Evolutionary conservation across 2,797 vertebrate species (phyloP).

Genomic region (Dicrostonyx torquatus): DNA sequence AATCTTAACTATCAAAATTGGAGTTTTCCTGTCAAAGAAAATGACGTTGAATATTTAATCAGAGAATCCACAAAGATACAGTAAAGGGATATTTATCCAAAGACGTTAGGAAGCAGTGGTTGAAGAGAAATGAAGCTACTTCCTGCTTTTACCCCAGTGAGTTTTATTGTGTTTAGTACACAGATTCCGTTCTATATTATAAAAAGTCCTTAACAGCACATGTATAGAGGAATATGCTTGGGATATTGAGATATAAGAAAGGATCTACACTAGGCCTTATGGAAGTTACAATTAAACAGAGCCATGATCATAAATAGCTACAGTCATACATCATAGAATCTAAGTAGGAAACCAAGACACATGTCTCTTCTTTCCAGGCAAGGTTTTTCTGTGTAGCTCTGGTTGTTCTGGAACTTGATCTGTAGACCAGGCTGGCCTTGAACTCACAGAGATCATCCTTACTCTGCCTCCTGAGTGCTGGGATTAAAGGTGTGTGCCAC

Average conservation of each 20-base stretch:
- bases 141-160: constrained; percentile 3
- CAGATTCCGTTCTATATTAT: not conserved
- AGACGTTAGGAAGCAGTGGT: not conserved
- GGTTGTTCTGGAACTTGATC: not conserved
- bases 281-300: constrained; percentile 30
- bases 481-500: not conserved
- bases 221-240: not conserved
- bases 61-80: not conserved
- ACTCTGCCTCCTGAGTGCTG: not conserved
- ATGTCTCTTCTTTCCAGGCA: not conserved
- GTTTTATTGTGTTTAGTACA: not conserved
- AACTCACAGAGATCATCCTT: not conserved
- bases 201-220: constrained; percentile 6
- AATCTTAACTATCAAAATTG: constrained; percentile 47
- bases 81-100: constrained; percentile 37
- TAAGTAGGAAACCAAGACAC: constrained; percentile 4
- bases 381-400: not conserved
- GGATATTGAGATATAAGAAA: not conserved
- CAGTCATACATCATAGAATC: not conserved
- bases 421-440: not conserved
- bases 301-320: not conserved
- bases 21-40: constrained; percentile 18
- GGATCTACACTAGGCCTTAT: not conserved
- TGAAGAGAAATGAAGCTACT: constrained; percentile 23
- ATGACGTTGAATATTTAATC: constrained; percentile 14